A percentile compares a stretch with the other conserved stretches of the same genome.
phyloP scores from a whole-genome alignment of 2,888 invertebrate species.

The Rapana venosa region DNA sequence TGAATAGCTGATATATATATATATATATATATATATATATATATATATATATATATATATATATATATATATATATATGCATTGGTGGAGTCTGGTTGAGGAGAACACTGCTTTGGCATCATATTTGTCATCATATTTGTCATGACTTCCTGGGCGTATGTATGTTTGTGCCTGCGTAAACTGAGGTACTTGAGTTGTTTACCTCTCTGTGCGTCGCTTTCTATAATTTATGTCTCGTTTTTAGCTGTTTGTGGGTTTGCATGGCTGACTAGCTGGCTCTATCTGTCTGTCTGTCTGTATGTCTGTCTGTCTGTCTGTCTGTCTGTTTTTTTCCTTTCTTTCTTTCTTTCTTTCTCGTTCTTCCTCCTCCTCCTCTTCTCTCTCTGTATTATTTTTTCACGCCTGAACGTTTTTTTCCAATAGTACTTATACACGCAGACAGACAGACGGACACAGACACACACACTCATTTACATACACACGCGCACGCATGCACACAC shows the following conservation, averaged over 20 bases:
- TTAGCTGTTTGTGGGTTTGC: background rate
- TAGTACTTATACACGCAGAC: background rate
- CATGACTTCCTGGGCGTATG: background rate
- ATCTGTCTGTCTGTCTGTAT: no score
- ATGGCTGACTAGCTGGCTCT: no score
- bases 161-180: background rate
- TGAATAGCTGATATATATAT: background rate
- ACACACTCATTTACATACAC: background rate
- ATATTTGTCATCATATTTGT: background rate
- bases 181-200: background rate
- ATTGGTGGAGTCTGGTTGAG: no score
- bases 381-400: background rate
- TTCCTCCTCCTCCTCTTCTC: no score
- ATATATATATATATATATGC: background rate
- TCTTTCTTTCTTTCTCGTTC: no score
- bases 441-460: background rate
- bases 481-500: background rate
- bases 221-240: background rate
- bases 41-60: background rate
- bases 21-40: background rate
- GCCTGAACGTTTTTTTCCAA: background rate
- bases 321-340: background rate
- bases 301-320: background rate
- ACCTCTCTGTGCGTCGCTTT: background rate
- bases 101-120: no score